Conservation (phyloP, 1,140 invertebrate species). For the Micrasema minimum region DNA sequence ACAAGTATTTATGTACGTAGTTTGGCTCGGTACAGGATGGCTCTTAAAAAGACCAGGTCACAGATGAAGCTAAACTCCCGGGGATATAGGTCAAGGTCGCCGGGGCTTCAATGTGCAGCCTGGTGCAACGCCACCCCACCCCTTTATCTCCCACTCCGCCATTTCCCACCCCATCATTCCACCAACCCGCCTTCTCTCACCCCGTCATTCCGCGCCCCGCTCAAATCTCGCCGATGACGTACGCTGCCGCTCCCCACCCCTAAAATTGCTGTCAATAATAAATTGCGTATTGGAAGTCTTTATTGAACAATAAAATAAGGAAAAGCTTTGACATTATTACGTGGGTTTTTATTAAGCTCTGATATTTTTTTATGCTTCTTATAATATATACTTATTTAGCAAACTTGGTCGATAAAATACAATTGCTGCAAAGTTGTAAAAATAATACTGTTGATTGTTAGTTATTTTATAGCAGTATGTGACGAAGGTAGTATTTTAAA, state of each 20-base stretch:
- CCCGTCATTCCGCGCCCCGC: background rate
- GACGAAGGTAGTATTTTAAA: no score
- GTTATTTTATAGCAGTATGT: no score
- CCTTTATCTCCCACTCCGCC: background rate
- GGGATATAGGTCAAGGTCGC: constrained; percentile 20
- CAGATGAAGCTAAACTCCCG: constrained; percentile 13
- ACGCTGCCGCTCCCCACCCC: background rate
- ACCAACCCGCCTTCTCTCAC: background rate
- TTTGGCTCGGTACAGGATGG: background rate
- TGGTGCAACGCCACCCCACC: constrained; percentile 6
- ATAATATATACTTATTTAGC: no score
- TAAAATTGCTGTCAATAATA: background rate
- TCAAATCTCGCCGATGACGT: constrained; percentile 13
- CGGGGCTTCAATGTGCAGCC: constrained; percentile 6
- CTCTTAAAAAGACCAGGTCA: constrained; percentile 20
- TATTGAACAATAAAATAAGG: no score
- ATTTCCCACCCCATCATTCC: background rate
- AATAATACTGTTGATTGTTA: no score
- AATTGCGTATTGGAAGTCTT: no score
- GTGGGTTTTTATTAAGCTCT: no score
- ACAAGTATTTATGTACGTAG: no score
- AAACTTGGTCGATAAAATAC: no score
- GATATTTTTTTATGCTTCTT: no score
- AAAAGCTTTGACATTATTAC: no score
- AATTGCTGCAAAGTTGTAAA: no score